A percentile compares a stretch with the other conserved stretches of the same genome.
Evolutionary conservation across 2,113 vertebrate genomes (phyloP).

Genomic region (Callospermophilus lateralis): DNA sequence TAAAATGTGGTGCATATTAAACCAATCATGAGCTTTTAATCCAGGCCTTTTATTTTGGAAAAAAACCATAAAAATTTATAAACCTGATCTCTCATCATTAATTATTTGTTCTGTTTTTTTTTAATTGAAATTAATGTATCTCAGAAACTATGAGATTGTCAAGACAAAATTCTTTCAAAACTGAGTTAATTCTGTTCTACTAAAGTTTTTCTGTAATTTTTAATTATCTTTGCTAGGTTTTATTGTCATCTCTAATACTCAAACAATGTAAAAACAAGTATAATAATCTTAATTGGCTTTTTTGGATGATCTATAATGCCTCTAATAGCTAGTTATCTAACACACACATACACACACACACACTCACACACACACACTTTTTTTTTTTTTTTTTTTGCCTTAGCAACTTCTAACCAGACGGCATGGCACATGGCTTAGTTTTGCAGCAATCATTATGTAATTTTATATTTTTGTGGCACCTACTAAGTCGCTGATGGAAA

Average conservation of each 20-base stretch:
- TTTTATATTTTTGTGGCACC: neutral
- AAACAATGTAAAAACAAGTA: neutral
- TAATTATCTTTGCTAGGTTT: neutral
- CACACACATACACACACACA: neutral
- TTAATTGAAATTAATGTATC: neutral
- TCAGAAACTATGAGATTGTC: neutral
- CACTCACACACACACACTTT: no score
- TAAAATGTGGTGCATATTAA: constrained; percentile 9
- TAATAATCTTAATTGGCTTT: neutral
- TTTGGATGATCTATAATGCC: neutral
- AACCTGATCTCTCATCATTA: neutral
- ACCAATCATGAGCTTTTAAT: constrained; percentile 37
- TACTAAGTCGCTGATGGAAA: neutral
- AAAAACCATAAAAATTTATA: constrained; percentile 3
- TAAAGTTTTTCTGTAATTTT: neutral
- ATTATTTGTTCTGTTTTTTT: neutral
- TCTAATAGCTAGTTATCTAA: neutral
- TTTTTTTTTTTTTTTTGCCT: neutral
- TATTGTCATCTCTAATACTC: neutral
- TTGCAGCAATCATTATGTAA: neutral
- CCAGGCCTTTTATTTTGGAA: neutral
- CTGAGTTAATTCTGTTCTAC: neutral
- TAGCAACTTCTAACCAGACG: neutral
- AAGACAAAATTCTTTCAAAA: neutral
- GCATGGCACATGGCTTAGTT: neutral